phyloP scores from a whole-genome alignment of 2,113 vertebrate species.

The Aldabrachelys gigantea region DNA sequence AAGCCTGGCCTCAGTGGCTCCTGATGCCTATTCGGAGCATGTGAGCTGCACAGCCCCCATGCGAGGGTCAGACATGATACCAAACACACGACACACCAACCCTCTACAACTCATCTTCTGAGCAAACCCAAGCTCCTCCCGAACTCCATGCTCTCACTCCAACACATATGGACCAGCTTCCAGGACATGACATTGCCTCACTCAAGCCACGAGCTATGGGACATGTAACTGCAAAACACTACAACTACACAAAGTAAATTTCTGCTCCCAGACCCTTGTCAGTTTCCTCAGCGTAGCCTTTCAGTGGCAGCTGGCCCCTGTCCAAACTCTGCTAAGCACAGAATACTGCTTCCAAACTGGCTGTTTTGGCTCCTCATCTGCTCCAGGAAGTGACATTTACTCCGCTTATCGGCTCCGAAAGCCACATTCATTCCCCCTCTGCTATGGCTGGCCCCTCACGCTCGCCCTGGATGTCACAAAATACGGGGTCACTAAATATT shows the following conservation, averaged over 20 bases:
- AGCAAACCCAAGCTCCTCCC: neutral
- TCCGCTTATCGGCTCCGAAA: rapidly evolving
- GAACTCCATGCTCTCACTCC: neutral
- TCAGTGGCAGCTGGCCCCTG: rapidly evolving
- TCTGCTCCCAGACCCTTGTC: too few species aligned
- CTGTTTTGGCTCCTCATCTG: neutral
- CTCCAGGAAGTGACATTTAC: neutral
- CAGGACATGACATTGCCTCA: neutral
- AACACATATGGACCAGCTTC: neutral
- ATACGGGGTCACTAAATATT: neutral
- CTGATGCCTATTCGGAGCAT: too few species aligned
- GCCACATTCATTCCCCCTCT: neutral
- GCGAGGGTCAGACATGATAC: too few species aligned
- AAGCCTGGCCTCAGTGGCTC: too few species aligned
- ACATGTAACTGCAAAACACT: neutral
- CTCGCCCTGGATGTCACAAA: neutral
- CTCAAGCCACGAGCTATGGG: neutral
- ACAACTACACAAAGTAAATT: too few species aligned
- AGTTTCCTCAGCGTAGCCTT: neutral
- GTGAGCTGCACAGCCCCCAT: too few species aligned
- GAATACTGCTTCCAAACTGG: neutral
- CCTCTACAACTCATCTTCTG: neutral
- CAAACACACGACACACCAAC: too few species aligned
- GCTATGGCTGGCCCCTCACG: neutral
- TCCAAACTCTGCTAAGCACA: neutral